Evolutionary conservation across 1,140 invertebrate genomes (phyloP), one percentile per base, ranked within the genome.

Genomic region (Zaprionus lachaisei): DNA sequence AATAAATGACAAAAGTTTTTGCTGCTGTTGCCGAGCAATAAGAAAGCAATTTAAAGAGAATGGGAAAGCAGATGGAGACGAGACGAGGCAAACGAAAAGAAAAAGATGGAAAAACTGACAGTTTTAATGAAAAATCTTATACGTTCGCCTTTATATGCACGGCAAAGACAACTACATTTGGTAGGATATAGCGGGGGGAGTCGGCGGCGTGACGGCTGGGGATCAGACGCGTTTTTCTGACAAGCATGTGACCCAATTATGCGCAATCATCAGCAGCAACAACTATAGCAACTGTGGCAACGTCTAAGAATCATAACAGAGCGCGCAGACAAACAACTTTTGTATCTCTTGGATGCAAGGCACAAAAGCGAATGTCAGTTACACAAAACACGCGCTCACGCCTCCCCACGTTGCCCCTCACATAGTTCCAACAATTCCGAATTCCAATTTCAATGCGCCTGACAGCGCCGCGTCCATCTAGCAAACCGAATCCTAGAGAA

Each of bases 181-280:
- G 44, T 47, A 24, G 51, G 20, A 17, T 12, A 15, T 11, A 14
- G 28, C 14, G 20, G 9, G 49, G n/a, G 20, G 41, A 26, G 17
- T 34, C 15, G 38, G 24, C 26, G 58, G 47, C 12, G 24, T 44
- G 57, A 12, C 15, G 14, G 9, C 11, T 22, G 47, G 12, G 20
- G 64, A 56, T 24, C 24, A 20, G 62, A 61, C 49, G 72, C 76
- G 49, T 89, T 89, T 89, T 84, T 58, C 51, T 90, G 85, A 89
- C 84, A 89, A 84, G 81, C 85, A 90, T 89, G 81, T 89, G 84
- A 89, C 84, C 84, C 85, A 89, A 89, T 89, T 89, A 89, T 77
- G 56, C 69, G 81, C 85, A 89, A 85, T 89, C 84, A 85, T 74
- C 71, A 64, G 54, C 61, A 28, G 49, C 57, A 70, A 49, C 38